Conservation (phyloP, 1,140 invertebrate species). For the Saccostrea cuccullata region DNA sequence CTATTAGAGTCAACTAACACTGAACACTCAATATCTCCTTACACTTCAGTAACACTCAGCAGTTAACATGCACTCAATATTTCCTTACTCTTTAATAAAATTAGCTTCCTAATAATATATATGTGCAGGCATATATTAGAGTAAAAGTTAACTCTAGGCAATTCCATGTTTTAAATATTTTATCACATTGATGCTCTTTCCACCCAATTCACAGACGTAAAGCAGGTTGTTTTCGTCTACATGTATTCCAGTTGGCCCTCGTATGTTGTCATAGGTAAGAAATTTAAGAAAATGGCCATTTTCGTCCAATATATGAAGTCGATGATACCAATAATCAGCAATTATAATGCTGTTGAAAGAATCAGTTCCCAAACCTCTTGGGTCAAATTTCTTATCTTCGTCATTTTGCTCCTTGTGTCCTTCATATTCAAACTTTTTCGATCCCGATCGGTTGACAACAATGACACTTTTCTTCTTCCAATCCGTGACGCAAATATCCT, state of each 20-base stretch:
- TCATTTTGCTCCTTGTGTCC: neutral
- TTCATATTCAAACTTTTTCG: constrained; percentile 10
- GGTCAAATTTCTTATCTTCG: neutral
- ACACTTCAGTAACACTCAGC: neutral
- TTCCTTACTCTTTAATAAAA: neutral
- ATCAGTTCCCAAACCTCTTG: neutral
- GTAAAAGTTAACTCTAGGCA: neutral
- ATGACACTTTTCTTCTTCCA: neutral
- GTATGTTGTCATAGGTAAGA: neutral
- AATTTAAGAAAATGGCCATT: neutral
- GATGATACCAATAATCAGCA: neutral
- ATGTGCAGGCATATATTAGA: too few species aligned
- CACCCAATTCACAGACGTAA: neutral
- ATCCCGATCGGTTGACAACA: neutral
- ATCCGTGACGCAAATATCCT: neutral
- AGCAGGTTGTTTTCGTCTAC: constrained; percentile 3
- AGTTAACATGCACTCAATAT: neutral
- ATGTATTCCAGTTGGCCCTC: neutral
- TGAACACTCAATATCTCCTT: too few species aligned
- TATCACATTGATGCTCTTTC: constrained; percentile 19
- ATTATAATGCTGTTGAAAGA: neutral
- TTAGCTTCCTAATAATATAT: neutral
- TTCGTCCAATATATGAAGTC: constrained; percentile 3
- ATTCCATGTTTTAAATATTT: neutral
- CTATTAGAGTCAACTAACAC: too few species aligned